Base-by-base conservation (phyloP, 2,888 invertebrate genomes). In the Cotesia congregata region DNA sequence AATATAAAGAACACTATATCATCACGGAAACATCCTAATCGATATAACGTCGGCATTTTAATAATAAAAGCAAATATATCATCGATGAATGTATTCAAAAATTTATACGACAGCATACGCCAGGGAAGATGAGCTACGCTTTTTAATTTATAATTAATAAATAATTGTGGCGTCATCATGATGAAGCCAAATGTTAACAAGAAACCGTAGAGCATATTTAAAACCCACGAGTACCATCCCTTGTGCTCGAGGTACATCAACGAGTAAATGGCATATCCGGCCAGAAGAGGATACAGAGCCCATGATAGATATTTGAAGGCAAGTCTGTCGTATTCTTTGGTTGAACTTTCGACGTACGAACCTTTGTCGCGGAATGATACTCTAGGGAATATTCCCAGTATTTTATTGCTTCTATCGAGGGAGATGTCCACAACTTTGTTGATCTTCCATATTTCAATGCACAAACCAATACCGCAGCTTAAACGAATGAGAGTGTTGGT, bases 61-160 rank as follows among this genome's bases (percentile, higher is more conserved):
- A 99, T 99, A 80, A 99, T 98, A 92, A 99, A 99, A 78, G 99
- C 99, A 91, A 99, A 99, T 85, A 99, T 97, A 90, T 99, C 99
- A 91, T 99, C 99, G 85, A 99, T 99, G 90, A 99, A 99, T 30
- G 99, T 99, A 90, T 99, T 99, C 77, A 99, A 93, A 90, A 98
- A 98, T 92, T 99, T 99, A 90, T 99, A 99, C 7, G 98, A 98
- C 93, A 99, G 94, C 99, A 99, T 99, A 78, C 99, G 93, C 99
- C 99, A 99, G 4, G 99, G 99, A 84, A 99, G 92, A 91, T 99
- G 99, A 7, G 99, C 99, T 1, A 99, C 99, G 17, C 98, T 99
- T 89, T 99, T 98, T 84, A 99, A 90, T 90, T 99, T 99, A 91
- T 99, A 99, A 91, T 99, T 99, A 84, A 99, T 99, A 88, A 99